Evolutionary conservation across 2,797 vertebrate genomes (phyloP), one percentile per base, ranked within the genome.

Genomic region (Lagodon rhomboides): DNA sequence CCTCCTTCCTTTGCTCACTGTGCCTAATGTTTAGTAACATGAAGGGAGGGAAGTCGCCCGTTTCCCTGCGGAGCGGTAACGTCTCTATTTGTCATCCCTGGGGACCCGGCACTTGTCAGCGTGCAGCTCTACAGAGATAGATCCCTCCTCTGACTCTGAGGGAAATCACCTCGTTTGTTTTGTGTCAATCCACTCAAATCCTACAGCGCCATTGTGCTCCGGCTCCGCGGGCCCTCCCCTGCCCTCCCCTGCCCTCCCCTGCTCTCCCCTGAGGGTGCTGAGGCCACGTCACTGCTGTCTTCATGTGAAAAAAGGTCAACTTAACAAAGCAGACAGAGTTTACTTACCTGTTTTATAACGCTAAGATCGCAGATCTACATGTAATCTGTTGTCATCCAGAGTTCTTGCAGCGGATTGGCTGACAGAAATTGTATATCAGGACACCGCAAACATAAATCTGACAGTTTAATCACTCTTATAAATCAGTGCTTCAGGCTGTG

Each of bases 1-100:
- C 69, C 70, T 60, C 34, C 68, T 59, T 75, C 77, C 80, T 85
- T 41, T 79, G 69, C 85, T 71, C 23, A 8, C 73, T 46, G 59
- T 27, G 77, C 65, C 61, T 76, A 58, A 77, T 82, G 88, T 92
- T 93, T 82, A 73, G 84, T 25, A 85, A 92, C 87, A 92, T 87
- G 85, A 87, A 93, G 85, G 86, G 44, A 79, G 88, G 83, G 87
- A 85, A 82, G 70, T 83, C 76, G 85, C 74, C 86, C 30, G 76
- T 69, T 82, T 90, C 88, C 90, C 90, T 90, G 72, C 22, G 83
- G 90, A 93, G 91, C 72, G 64, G 44, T 89, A 92, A 94, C 91
- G 58, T 94, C 94, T 95, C 92, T 93, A 92, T 94, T 90, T 91
- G 91, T 73, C 49, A n/a, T 94, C 94, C 91, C 93, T 12, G 22